A percentile compares a stretch with the other conserved stretches of the same genome.
phyloP scores from a whole-genome alignment of 2,797 vertebrate species.

The Chrosomus eos region DNA sequence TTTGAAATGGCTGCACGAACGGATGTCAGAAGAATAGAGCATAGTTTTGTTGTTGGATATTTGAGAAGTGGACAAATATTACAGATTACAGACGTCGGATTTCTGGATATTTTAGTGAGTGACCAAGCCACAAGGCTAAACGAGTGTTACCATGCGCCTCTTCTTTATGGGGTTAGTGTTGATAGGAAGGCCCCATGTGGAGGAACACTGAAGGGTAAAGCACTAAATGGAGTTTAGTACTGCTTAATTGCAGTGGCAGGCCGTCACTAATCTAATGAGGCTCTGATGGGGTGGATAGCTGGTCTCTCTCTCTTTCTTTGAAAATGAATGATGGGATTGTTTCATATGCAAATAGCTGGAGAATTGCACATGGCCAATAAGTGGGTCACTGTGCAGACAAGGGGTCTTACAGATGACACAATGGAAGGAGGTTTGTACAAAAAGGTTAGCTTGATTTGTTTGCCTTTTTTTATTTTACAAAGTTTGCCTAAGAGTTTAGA shows the following conservation, averaged over 20 bases:
- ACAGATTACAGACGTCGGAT: not conserved
- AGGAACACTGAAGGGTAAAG: constrained; percentile 78
- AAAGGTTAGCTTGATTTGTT: constrained; percentile 28
- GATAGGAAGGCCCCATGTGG: constrained; percentile 63
- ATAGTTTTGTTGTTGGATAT: not conserved
- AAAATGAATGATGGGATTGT: constrained; percentile 87
- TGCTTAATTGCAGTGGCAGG: constrained; percentile 80
- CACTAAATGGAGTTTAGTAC: constrained; percentile 67
- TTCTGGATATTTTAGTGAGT: not conserved
- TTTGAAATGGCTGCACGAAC: not conserved
- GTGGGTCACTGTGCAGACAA: constrained; percentile 79
- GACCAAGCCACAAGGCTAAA: constrained; percentile 7
- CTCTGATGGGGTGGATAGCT: constrained; percentile 62
- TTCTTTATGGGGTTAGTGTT: constrained; percentile 58
- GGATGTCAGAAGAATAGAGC: not conserved
- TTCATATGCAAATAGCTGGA: constrained; percentile 80
- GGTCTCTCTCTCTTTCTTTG: constrained; percentile 70
- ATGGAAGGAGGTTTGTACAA: constrained; percentile 10
- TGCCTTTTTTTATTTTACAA: not conserved
- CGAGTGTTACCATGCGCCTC: constrained; percentile 28
- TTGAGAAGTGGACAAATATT: not conserved
- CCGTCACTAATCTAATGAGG: constrained; percentile 82
- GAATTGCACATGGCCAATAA: constrained; percentile 76
- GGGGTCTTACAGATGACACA: constrained; percentile 56
- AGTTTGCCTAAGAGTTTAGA: not conserved